These are phyloP conservation scores for Meloe dianella DNA, from an alignment of 2,888 invertebrate genomes.

Conservation along the genomic window DNA sequence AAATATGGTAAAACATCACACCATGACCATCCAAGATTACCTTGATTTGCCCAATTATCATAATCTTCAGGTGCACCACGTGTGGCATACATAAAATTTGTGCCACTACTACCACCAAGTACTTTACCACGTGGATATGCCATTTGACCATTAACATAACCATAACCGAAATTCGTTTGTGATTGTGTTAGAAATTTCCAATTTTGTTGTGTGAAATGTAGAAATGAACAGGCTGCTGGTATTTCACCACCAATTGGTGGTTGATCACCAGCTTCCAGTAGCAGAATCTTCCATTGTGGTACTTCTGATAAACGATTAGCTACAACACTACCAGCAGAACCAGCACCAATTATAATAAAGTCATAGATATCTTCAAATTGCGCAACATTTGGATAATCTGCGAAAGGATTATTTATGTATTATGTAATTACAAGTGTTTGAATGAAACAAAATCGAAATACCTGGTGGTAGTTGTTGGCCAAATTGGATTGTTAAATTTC, in stretches of 20 bases:
- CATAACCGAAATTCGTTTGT: slow-evolving; percentile 30
- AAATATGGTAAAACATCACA: slow-evolving; percentile 57
- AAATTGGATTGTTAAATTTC: no score
- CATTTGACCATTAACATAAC: slow-evolving; percentile 55
- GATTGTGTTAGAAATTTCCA: slow-evolving; percentile 57
- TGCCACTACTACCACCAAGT: slow-evolving; percentile 60
- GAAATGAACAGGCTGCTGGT: slow-evolving; percentile 56
- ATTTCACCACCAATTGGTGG: slow-evolving; percentile 56
- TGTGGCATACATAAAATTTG: slow-evolving; percentile 63
- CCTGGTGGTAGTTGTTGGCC: no score
- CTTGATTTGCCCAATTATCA: slow-evolving; percentile 68
- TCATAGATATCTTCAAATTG: slow-evolving; percentile 50
- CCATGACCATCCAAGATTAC: slow-evolving; percentile 63
- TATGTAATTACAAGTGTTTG: no score
- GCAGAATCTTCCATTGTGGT: slow-evolving; percentile 50
- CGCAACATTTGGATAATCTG: not conserved
- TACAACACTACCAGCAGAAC: slow-evolving; percentile 61
- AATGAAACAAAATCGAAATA: no score
- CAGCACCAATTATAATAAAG: slow-evolving; percentile 61
- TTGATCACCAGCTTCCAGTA: slow-evolving; percentile 46
- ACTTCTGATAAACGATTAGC: slow-evolving; percentile 62
- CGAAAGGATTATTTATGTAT: no score
- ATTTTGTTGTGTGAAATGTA: slow-evolving; percentile 55
- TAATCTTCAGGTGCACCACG: slow-evolving; percentile 71
- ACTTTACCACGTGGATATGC: slow-evolving; percentile 64